phyloP scores from a whole-genome alignment of 1,140 invertebrate genomes.

The Drosophila lini region DNA sequence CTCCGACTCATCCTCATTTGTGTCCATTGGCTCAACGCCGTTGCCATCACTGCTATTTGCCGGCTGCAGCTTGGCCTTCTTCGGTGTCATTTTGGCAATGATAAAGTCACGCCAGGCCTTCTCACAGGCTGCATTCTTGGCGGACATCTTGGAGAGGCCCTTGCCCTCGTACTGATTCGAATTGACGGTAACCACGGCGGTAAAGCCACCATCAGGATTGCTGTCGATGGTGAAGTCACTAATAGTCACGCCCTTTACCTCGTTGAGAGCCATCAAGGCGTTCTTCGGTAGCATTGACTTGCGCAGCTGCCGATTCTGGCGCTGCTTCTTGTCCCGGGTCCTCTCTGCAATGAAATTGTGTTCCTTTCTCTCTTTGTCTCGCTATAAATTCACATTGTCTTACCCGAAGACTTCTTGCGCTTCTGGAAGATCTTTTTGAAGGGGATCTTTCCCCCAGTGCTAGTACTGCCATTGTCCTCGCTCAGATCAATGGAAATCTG shows the following conservation, averaged over 20 bases:
- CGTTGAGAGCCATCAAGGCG: constrained; percentile 94
- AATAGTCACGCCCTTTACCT: constrained; percentile 87
- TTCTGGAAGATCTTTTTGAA: constrained; percentile 82
- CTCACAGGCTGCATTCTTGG: constrained; percentile 89
- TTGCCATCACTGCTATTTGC: constrained; percentile 29
- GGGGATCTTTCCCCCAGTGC: constrained; percentile 63
- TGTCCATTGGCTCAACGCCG: constrained; percentile 40
- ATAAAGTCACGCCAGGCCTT: constrained; percentile 89
- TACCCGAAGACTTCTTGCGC: constrained; percentile 82
- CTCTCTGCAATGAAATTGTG: constrained; percentile 46
- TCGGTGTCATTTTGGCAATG: constrained; percentile 88
- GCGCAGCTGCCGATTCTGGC: constrained; percentile 88
- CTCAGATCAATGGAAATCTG: constrained; percentile 10
- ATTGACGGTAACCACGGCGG: constrained; percentile 77
- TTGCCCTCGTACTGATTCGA: constrained; percentile 76
- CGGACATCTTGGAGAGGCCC: constrained; percentile 85
- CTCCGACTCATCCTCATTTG: constrained; percentile 51
- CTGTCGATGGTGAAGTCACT: constrained; percentile 79
- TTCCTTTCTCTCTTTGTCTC: not conserved
- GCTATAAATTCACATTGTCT: not conserved
- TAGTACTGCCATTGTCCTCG: constrained; percentile 30
- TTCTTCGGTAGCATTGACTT: constrained; percentile 91
- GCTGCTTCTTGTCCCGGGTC: constrained; percentile 86
- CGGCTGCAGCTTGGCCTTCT: constrained; percentile 27
- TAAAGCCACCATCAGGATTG: constrained; percentile 74